Conservation (phyloP, 1,140 invertebrate species). For the Megalonaias nervosa region DNA sequence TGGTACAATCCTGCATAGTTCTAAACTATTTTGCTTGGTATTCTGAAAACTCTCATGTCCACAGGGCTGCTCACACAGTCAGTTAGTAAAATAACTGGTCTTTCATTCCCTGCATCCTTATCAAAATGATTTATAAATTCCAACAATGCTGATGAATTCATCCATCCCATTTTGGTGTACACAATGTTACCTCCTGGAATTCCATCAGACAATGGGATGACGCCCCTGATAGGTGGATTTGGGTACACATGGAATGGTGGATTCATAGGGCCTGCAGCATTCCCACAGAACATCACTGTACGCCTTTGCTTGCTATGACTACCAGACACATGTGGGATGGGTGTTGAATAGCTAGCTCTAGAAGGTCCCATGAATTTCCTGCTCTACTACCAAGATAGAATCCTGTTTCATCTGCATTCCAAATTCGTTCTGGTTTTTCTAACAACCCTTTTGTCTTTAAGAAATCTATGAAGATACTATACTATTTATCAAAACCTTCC, state of each 20-base stretch:
- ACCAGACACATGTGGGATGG: not conserved
- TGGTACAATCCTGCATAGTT: constrained; percentile 30
- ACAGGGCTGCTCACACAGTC: constrained; percentile 33
- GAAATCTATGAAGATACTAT: constrained; percentile 5
- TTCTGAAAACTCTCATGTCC: constrained; percentile 1
- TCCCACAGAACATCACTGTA: constrained; percentile 6
- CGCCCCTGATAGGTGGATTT: not conserved
- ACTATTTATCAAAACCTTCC: not conserved
- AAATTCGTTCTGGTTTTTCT: constrained; percentile 1
- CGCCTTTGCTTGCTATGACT: not conserved
- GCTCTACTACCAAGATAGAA: constrained; percentile 1
- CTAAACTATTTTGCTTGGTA: constrained; percentile 16
- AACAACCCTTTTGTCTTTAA: constrained; percentile 9
- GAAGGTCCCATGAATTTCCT: constrained; percentile 2
- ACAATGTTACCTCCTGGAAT: not conserved
- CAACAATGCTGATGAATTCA: constrained; percentile 13
- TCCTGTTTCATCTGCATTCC: constrained; percentile 24
- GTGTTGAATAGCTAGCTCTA: not conserved
- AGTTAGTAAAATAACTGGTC: constrained; percentile 26
- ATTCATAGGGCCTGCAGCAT: not conserved
- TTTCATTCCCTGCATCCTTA: constrained; percentile 23
- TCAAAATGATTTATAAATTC: constrained; percentile 37
- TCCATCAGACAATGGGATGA: not conserved
- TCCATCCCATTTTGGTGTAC: constrained; percentile 22
- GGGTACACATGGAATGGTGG: constrained; percentile 12